Evolutionary conservation across 1,140 invertebrate genomes (phyloP).

Genomic region (Rhopalosiphum maidis): DNA sequence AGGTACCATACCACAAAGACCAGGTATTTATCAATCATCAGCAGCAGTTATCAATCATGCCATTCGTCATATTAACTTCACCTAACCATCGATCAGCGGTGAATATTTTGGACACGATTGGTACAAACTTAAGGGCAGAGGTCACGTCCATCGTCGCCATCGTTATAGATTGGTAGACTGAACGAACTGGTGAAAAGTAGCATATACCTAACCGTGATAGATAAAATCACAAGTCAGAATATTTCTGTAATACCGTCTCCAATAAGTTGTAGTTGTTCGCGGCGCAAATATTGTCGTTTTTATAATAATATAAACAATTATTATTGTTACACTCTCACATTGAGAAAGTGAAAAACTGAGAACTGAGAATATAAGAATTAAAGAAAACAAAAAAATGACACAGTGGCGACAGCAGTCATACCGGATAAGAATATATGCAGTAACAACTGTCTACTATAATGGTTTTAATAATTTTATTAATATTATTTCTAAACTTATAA

Average conservation of each 20-base stretch:
- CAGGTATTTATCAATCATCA: not conserved
- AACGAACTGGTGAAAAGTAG: not conserved
- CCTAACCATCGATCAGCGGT: not conserved
- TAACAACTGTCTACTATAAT: not conserved
- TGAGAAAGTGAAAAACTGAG: not conserved
- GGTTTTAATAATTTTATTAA: not conserved
- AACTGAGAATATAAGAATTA: not conserved
- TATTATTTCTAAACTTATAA: not conserved
- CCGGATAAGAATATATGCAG: not conserved
- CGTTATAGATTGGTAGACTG: not conserved
- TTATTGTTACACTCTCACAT: not conserved
- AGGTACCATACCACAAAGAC: not conserved
- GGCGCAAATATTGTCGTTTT: not conserved
- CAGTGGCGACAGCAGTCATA: not conserved
- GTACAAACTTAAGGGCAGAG: not conserved
- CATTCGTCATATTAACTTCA: not conserved
- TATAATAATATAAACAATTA: not conserved
- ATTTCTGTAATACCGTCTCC: not conserved
- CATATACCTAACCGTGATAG: not conserved
- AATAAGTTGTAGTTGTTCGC: not conserved
- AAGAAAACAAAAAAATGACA: not conserved
- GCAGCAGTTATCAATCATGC: not conserved
- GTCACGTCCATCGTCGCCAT: not conserved
- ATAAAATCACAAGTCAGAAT: not conserved
- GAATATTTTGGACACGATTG: not conserved